Evolutionary conservation across 2,113 vertebrate genomes (phyloP), one percentile per base, ranked within the genome.

Genomic region (Hippocampus barbouri): DNA sequence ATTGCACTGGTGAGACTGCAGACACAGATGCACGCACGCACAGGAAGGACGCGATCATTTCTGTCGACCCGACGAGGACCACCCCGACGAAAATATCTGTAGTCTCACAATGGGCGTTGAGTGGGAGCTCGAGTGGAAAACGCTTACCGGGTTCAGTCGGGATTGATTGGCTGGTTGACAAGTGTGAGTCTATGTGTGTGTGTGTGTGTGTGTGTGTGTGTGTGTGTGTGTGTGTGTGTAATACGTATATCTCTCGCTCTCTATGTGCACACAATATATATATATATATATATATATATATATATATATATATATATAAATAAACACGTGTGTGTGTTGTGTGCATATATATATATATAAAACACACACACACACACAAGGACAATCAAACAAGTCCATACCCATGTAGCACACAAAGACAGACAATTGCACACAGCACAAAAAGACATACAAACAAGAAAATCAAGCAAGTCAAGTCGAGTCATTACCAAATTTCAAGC

Each of bases 1-100:
- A 94, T 95, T 91, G 92, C 89, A 94, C 83, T 86, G 80, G 84
- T 86, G 79, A 85, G 72, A 81, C 84, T 87, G 80, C 78, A 79
- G 82, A 49, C 65, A 30, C 41, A 23, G 10, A 49, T 51, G 60
- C 59, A 30, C 12, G 67, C 38, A 75, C 66, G 18, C 56, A 80
- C 72, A 61, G 25, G 79, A 77, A 57, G 60, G 49, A 20, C 59
- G 27, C 61, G 23, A 54, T 64, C 45, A 77, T 68, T 72, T 65
- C 23, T 20, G 56, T 66, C 51, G 38, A 76, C 60, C 71, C 61
- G 68, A 76, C 60, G 68, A 25, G 23, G 72, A 66, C 16, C 4
- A 53, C 67, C 73, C 12, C 4, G 16, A 11, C 6, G 34, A 73
- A n/a, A 70, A 68, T 49, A 59, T 23, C 34, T 38, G 34, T 3